Evolutionary conservation across 1,140 invertebrate genomes (phyloP), one percentile per base, ranked within the genome.

Genomic region (Melanaphis sacchari): DNA sequence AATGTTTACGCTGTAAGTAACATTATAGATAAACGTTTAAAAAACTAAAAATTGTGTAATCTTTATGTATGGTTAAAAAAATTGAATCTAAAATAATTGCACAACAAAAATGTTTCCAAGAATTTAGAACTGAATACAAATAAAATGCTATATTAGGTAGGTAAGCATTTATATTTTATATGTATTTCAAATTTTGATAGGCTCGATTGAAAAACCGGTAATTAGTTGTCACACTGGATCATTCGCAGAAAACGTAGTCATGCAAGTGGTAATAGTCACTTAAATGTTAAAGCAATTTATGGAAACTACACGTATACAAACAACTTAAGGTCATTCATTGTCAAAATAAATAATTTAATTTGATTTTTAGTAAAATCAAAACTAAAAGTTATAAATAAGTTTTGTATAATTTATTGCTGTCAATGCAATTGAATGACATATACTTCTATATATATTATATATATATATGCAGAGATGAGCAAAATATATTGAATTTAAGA

Each of bases 151-250:
- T 76, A n/a, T n/a, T 76, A 76, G 59, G 59, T 76, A 76, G 59
- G 59, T 76, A 76, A 76, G 15, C 15, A 31, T n/a, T 31, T 31
- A 66, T 9, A 59, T 31, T 76, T 41, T 43, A 43, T 26, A 85
- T 41, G 31, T 49, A 49, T 49, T 52, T 89, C 43, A 49, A 52
- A 52, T 89, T 89, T 49, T 36, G 40, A 87, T 87, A 31, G 36
- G 52, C 87, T 89, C 24, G 21, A 49, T 52, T 89, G 87, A 52
- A 52, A 89, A 89, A 89, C 87, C 87, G 87, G 87, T 89, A 89
- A 89, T 49, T 52, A 89, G 43, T 89, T 49, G 87, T 22, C 46
- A 36, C 22, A 31, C 43, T 36, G 43, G 43, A 49, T 88, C 43
- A 36, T 89, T 89, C 87, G 46, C 7, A 38, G 87, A 89, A 89